phyloP scores from a whole-genome alignment of 1,140 invertebrate genomes.

The Himalopsyche phryganea region DNA sequence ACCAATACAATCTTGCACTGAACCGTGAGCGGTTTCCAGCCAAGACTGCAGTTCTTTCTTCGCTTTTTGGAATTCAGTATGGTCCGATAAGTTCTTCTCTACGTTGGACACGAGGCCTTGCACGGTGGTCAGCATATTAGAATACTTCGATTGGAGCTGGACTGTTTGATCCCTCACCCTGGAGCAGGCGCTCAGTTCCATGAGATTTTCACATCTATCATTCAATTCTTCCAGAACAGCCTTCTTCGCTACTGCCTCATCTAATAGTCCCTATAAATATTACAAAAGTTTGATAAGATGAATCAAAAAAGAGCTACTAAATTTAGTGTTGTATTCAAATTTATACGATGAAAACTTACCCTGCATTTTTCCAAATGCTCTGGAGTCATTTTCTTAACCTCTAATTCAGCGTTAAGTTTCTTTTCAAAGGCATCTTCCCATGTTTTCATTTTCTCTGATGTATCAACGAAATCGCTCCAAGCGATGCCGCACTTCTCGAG shows the following conservation, averaged over 20 bases:
- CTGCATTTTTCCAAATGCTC: slow-evolving; percentile 76
- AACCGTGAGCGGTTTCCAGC: slow-evolving; percentile 72
- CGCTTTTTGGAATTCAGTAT: slow-evolving; percentile 83
- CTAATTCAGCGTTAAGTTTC: slow-evolving; percentile 62
- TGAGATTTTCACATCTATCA: slow-evolving; percentile 80
- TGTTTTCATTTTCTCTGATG: slow-evolving; percentile 69
- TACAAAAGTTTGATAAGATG: slow-evolving; percentile 7
- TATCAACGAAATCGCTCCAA: slow-evolving; percentile 82
- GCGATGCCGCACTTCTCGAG: slow-evolving; percentile 76
- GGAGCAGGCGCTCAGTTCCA: slow-evolving; percentile 79
- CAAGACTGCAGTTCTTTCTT: slow-evolving; percentile 79
- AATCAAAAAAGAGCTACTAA: slow-evolving; percentile 4
- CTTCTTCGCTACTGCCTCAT: slow-evolving; percentile 75
- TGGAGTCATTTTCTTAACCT: slow-evolving; percentile 74
- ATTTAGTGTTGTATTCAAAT: neutral
- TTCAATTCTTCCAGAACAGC: slow-evolving; percentile 76
- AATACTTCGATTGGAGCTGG: slow-evolving; percentile 76
- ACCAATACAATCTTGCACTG: slow-evolving; percentile 76
- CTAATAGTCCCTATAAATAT: slow-evolving; percentile 58
- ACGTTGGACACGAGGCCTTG: slow-evolving; percentile 78
- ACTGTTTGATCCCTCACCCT: slow-evolving; percentile 83
- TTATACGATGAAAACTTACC: slow-evolving; percentile 48
- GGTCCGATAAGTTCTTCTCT: slow-evolving; percentile 84
- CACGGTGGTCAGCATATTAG: slow-evolving; percentile 68
- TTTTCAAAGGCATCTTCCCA: slow-evolving; percentile 75